These are phyloP conservation scores for Gnathonemus echidnorhynchus DNA, from an alignment of 2,113 vertebrate species.

Conservation along the genomic window DNA sequence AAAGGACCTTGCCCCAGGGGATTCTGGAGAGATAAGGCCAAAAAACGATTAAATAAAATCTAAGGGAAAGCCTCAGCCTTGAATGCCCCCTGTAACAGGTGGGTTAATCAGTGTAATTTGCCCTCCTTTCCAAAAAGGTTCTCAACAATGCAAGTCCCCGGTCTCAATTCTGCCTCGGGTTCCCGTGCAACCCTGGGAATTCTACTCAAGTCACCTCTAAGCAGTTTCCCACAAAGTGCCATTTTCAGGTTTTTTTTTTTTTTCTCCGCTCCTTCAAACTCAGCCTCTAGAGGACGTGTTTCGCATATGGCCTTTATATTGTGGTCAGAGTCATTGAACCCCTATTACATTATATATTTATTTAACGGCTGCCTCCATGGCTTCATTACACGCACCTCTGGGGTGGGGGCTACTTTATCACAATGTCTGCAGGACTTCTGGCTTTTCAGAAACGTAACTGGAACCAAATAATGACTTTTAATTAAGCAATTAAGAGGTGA, in stretches of 20 bases:
- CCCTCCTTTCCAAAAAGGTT: conserved; percentile 49
- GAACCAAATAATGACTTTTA: conserved; percentile 5
- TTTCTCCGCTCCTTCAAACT: not conserved
- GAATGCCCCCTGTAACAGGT: conserved; percentile 61
- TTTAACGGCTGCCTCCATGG: not conserved
- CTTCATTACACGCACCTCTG: not conserved
- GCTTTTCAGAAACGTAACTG: not conserved
- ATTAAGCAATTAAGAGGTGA: conserved; percentile 6
- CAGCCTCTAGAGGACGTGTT: not conserved
- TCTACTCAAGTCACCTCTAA: conserved; percentile 35
- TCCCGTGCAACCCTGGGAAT: conserved; percentile 53
- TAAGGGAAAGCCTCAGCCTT: conserved; percentile 54
- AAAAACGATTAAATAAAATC: conserved; percentile 63
- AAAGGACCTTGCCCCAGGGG: conserved; percentile 54
- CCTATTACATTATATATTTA: not conserved
- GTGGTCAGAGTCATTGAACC: not conserved
- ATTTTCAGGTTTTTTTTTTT: conserved; percentile 38
- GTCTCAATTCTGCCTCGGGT: conserved; percentile 50
- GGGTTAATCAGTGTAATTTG: conserved; percentile 65
- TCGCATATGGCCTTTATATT: conserved; percentile 4
- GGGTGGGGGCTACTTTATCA: not conserved
- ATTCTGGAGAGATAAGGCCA: conserved; percentile 55
- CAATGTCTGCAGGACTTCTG: not conserved
- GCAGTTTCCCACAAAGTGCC: conserved; percentile 55
- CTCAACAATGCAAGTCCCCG: conserved; percentile 55